phyloP scores from a whole-genome alignment of 2,113 vertebrate species.

The Cyprinodon variegatus region DNA sequence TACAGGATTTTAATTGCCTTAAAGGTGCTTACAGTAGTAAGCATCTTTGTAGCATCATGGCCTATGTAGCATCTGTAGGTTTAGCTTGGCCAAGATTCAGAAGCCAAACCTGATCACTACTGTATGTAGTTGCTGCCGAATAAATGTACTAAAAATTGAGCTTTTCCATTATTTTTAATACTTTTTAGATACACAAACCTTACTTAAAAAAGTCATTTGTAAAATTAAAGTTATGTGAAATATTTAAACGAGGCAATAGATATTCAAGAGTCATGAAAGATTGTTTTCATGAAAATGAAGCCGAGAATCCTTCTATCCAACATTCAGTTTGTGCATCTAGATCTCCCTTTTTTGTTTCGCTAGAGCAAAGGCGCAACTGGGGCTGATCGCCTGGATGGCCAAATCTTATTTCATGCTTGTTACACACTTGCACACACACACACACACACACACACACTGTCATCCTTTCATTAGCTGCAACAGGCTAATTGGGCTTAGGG shows the following conservation, averaged over 20 bases:
- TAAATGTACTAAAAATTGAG: not conserved
- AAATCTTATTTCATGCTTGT: constrained; percentile 79
- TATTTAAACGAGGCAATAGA: not conserved
- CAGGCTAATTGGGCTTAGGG: constrained; percentile 76
- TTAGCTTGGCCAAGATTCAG: too few species aligned
- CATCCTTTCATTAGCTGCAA: constrained; percentile 65
- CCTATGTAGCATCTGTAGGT: too few species aligned
- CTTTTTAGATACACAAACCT: not conserved
- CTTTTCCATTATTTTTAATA: not conserved
- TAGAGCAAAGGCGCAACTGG: constrained; percentile 41
- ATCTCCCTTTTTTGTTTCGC: constrained; percentile 16
- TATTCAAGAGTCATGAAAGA: not conserved
- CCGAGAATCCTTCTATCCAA: constrained; percentile 8
- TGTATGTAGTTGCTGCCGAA: too few species aligned
- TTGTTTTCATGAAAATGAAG: not conserved
- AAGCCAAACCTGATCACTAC: too few species aligned
- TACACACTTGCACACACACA: constrained; percentile 36
- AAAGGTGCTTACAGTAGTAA: too few species aligned
- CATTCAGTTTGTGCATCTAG: constrained; percentile 15
- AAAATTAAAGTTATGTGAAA: not conserved
- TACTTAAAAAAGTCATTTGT: not conserved
- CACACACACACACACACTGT: constrained; percentile 19
- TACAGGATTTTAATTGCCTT: too few species aligned
- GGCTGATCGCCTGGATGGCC: constrained; percentile 65
- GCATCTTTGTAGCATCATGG: too few species aligned